phyloP scores from a whole-genome alignment of 2,113 vertebrate species.

The Agelaius tricolor region DNA sequence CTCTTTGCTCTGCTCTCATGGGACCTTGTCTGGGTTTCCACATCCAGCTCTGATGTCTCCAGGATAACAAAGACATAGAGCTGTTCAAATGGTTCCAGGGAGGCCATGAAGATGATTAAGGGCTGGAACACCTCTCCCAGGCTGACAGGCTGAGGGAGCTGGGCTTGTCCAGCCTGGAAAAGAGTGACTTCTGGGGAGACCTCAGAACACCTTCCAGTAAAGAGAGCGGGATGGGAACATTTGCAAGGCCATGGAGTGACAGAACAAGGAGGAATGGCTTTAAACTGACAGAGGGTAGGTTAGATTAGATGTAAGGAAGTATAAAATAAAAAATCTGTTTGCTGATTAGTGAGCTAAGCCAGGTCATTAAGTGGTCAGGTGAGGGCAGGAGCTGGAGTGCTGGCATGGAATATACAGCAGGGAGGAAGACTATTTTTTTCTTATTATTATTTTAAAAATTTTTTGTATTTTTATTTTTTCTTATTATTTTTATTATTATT shows the following conservation, averaged over 20 bases:
- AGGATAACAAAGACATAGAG: not conserved
- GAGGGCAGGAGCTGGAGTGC: not conserved
- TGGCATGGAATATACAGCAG: not conserved
- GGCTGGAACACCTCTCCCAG: not conserved
- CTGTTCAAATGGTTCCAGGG: not conserved
- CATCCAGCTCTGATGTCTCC: not conserved
- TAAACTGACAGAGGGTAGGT: not conserved
- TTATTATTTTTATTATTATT: not conserved
- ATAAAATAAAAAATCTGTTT: not conserved
- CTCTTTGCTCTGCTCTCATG: not conserved
- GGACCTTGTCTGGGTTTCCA: not conserved
- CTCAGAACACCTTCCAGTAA: not conserved
- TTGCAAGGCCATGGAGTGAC: not conserved
- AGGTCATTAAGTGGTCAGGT: not conserved
- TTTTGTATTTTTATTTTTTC: not conserved
- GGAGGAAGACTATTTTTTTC: not conserved
- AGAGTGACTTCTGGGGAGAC: not conserved
- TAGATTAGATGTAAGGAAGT: no score
- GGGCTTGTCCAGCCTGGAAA: not conserved
- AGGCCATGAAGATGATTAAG: not conserved
- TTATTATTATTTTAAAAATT: not conserved
- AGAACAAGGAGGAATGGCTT: not conserved
- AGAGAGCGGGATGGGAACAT: not conserved
- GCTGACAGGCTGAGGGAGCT: not conserved
- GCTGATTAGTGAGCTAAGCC: not conserved